Evolutionary conservation across 2,888 invertebrate genomes (phyloP), one percentile per base, ranked within the genome.

Genomic region (Xestoiulus laeticollis): DNA sequence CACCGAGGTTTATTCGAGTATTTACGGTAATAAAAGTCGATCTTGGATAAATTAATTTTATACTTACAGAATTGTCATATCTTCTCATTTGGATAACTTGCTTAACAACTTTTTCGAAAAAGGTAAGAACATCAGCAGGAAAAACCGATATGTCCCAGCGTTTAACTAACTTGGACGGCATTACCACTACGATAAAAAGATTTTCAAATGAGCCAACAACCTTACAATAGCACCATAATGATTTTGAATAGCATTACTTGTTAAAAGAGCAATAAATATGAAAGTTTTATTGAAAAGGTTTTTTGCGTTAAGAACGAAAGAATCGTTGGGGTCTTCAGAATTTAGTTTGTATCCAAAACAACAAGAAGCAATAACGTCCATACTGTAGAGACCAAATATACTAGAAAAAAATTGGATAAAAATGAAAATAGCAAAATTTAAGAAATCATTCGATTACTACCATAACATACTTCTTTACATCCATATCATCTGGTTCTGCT

Each of bases 301-400:
- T 84, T 87, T 84, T 16, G 85, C 87, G 26, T 87, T 22, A 1
- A 16, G 22, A 26, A 87, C 26, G 44, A 87, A 87, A n/a, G 83
- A 85, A 53, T 87, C 87, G 16, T 85, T 38, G 0, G 83, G 84
- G 44, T 87, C 85, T 30, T 83, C 43, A 12, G 38, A 30, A 33
- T 84, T 85, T 16, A 87, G 84, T 87, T 44, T 48, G 14, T 43
- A 68, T 12, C 84, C 84, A 22, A 87, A 87, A 19, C 84, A 83
- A 44, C 87, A 87, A 22, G 83, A 38, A 8, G 87, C 43, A 32
- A 87, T 87, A 44, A 87, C 85, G 33, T 87, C 48, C 87, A 87
- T 83, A 0, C 44, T 84, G 22, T 22, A 87, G 16, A 22, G 30
- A 4, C 33, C 30, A 87, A 84, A 68, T 22, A 44, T 1, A 19